Evolutionary conservation across 2,888 invertebrate species (phyloP).

Genomic region (Archaeoteleia sp.): DNA sequence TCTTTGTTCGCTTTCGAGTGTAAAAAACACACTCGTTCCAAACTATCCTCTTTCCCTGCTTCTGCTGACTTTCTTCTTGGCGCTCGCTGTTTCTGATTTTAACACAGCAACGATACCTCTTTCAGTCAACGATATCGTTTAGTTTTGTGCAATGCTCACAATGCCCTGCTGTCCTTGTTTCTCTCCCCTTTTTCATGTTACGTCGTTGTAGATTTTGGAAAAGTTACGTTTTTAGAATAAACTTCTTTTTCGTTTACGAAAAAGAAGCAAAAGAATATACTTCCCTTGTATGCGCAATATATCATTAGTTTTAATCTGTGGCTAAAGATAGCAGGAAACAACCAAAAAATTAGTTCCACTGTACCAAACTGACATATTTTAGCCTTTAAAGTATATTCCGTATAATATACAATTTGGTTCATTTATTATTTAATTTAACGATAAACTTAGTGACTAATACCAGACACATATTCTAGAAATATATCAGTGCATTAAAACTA

Average conservation of each 20-base stretch:
- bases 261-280: neutral
- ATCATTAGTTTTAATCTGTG: neutral
- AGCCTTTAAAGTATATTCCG: too few relatives aligned
- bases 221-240: neutral
- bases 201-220: constrained; percentile 1
- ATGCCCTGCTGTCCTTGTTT: constrained; percentile 4
- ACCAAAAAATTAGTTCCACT: too few relatives aligned
- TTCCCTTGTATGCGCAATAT: neutral
- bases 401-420: too few relatives aligned
- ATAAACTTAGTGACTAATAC: too few relatives aligned
- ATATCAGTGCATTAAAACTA: too few relatives aligned
- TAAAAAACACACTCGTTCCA: constrained; percentile 64
- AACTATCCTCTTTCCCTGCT: constrained; percentile 52
- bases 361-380: too few relatives aligned
- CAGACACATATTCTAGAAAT: too few relatives aligned
- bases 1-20: constrained; percentile 68
- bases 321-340: neutral
- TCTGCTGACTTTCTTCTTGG: constrained; percentile 38
- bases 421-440: too few relatives aligned
- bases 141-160: constrained; percentile 10
- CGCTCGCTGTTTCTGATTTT: constrained; percentile 41
- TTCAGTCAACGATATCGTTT: constrained; percentile 24
- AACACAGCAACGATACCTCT: constrained; percentile 27
- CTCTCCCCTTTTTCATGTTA: constrained; percentile 1
- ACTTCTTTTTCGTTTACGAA: neutral